Evolutionary conservation across 2,888 invertebrate genomes (phyloP).

Genomic region (Netelia fuscicornis): DNA sequence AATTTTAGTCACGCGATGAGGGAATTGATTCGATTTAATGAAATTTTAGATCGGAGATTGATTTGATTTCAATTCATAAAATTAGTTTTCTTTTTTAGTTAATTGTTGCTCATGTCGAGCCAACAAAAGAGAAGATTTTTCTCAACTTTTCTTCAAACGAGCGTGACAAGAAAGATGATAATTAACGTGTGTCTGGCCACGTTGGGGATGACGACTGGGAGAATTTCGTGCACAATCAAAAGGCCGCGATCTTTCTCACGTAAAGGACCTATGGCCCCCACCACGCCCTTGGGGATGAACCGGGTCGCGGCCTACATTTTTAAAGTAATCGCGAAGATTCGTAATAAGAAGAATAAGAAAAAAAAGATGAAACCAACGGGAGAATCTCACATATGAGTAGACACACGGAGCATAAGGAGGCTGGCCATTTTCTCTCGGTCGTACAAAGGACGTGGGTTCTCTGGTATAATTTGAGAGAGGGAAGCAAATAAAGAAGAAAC

Average conservation of each 20-base stretch:
- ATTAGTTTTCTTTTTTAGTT: no score
- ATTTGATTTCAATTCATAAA: no score
- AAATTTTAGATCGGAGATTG: no score
- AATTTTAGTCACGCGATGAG: no score
- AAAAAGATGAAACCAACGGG: background rate
- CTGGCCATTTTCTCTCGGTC: slow-evolving; percentile 22
- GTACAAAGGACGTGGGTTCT: slow-evolving; percentile 34
- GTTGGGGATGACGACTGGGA: slow-evolving; percentile 19
- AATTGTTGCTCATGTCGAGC: no score
- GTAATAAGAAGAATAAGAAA: slow-evolving; percentile 11
- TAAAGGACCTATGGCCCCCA: slow-evolving; percentile 36
- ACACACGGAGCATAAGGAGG: background rate
- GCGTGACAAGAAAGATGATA: background rate
- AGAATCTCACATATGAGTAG: background rate
- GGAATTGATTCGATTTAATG: no score
- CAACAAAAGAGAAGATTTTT: no score
- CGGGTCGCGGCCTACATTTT: slow-evolving; percentile 58
- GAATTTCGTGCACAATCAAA: slow-evolving; percentile 25
- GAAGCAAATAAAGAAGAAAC: background rate
- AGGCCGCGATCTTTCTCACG: slow-evolving; percentile 46
- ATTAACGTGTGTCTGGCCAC: slow-evolving; percentile 11
- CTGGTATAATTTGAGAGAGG: slow-evolving; percentile 32
- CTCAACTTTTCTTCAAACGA: background rate
- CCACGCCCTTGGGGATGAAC: slow-evolving; percentile 58
- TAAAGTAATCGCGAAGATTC: slow-evolving; percentile 39